Evolutionary conservation across 1,140 invertebrate genomes (phyloP), one percentile per base, ranked within the genome.

Genomic region (Sitodiplosis mosellana): DNA sequence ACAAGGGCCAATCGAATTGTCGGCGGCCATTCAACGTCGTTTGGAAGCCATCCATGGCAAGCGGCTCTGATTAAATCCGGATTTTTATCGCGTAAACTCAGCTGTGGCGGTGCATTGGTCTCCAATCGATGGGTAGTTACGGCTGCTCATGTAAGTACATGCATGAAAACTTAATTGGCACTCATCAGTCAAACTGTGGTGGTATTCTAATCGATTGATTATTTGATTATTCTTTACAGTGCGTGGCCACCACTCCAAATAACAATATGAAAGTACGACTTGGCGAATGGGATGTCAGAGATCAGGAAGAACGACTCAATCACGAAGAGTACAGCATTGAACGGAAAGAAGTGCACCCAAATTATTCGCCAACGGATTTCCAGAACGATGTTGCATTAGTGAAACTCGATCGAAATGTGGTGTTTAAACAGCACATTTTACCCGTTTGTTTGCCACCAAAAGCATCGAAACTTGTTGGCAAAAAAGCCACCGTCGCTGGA

Each of bases 11-110:
- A 90, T 59, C 73, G 88, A 53, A 92, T 94, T 51, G 88, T 94
- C 1, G 89, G 89, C n/a, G 88, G 88, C 1, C 83, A 89, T 54
- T 82, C 84, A 38, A 81, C 87, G 0, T 81, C 78, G 49, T 92
- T 91, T 59, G 89, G 86, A 5, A 84, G 83, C 36, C 87, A 92
- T 70, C 89, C 89, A n/a, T 94, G 88, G 88, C 87, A 92, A 72
- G 89, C 85, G 18, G 89, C 89, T 7, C 77, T 94, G 21, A 88
- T 93, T 48, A 94, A 93, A 63, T 84, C 85, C 22, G 84, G 84
- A 33, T 92, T 92, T 57, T 66, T 93, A 11, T 81, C 81, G 40
- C 87, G 89, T 59, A 87, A 92, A 57, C 73, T 93, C 2, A 86
- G 87, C 2, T 93, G 89, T 59, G 89, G 90, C 1, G 90, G 87